Base-by-base conservation (phyloP, 2,797 vertebrate species). In the Sphaeramia orbicularis region DNA sequence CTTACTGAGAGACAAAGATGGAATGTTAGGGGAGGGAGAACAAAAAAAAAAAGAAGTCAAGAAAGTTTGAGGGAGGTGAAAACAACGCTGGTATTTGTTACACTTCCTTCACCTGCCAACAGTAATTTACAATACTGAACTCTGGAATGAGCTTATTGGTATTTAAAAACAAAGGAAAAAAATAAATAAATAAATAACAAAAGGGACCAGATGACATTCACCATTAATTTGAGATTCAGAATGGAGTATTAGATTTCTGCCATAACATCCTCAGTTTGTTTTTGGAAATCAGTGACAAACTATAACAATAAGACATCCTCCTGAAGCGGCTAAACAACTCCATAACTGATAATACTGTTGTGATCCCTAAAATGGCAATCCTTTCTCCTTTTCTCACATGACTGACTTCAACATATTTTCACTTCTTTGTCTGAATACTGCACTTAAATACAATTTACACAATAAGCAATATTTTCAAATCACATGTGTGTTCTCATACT, bases 1-100 rank as follows among this genome's bases (percentile, higher is more conserved):
- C 78, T 77, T 15, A 71, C 75, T 45, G 78, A 59, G 80, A 85
- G 77, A 84, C 76, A 76, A 55, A 67, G 64, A 78, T 57, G 30
- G 77, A 69, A 50, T 35, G 35, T 58, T 32, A 7, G 14, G 27
- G 49, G 42, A 52, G 24, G 43, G 37, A 37, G 21, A n/a, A n/a
- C n/a, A 35, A 30, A 36, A 50, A 27, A 42, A 19, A 58, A 18
- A 71, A 35, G 47, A 65, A 60, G 49, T 62, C 21, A 8, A 37
- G 27, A 65, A 69, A 78, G 71, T 78, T 80, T 55, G 43, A 72
- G 18, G 41, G 54, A 71, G 24, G 45, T 6, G 49, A 43, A 43
- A 78, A 81, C 51, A 80, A 30, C 16, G 37, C 19, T 47, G 59
- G 7, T 50, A 52, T 66, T 52, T 71, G 58, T 67, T 58, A 11